phyloP scores from a whole-genome alignment of 2,888 invertebrate genomes.

The Zeuzera pyrina region DNA sequence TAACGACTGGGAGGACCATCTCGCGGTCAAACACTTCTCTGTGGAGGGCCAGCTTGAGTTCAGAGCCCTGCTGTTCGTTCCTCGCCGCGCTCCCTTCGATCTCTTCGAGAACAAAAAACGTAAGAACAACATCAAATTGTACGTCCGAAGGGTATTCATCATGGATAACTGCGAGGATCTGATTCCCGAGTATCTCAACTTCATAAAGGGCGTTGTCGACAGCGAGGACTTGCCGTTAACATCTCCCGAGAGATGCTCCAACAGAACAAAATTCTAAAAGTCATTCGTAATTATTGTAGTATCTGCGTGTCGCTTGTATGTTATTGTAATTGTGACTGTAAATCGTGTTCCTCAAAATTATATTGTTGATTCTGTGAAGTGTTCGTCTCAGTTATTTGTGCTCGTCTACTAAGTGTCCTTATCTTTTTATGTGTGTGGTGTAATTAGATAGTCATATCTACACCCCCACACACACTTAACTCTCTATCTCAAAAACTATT shows the following conservation, averaged over 20 bases:
- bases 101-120: conserved; percentile 98
- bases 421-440: too few relatives aligned
- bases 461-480: too few relatives aligned
- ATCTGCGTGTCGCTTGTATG: too few relatives aligned
- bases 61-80: conserved; percentile 92
- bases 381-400: too few relatives aligned
- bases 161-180: conserved; percentile 99
- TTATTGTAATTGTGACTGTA: too few relatives aligned
- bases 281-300: conserved; percentile 99
- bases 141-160: conserved; percentile 98
- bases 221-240: conserved; percentile 97
- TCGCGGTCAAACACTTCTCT: conserved; percentile 96
- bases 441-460: too few relatives aligned
- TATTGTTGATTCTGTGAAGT: too few relatives aligned
- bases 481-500: too few relatives aligned
- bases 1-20: conserved; percentile 98
- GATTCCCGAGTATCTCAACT: conserved; percentile 98
- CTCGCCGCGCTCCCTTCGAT: conserved; percentile 96
- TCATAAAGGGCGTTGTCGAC: conserved; percentile 98
- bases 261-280: conserved; percentile 99
- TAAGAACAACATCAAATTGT: conserved; percentile 98
- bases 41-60: conserved; percentile 96
- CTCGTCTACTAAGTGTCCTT: too few relatives aligned
- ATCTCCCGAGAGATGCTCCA: conserved; percentile 99
- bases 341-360: too few relatives aligned